phyloP scores from a whole-genome alignment of 2,113 vertebrate genomes.

The Prinia subflava region DNA sequence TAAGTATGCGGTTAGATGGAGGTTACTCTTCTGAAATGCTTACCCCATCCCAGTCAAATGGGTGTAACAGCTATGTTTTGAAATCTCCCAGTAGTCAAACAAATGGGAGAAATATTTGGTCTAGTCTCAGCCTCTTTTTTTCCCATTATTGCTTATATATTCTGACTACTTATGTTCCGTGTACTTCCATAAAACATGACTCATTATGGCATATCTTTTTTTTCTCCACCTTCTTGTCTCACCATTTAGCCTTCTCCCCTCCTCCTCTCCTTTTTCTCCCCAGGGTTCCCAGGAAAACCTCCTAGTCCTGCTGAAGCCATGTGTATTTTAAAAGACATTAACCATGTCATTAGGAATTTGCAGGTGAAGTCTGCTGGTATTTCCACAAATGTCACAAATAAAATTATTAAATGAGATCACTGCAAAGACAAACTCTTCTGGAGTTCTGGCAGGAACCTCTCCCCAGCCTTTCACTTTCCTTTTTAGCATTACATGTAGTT shows the following conservation, averaged over 20 bases:
- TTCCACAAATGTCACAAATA: constrained; percentile 11
- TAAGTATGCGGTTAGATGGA: background rate
- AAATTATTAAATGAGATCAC: background rate
- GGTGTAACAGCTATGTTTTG: background rate
- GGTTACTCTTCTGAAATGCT: background rate
- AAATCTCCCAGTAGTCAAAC: background rate
- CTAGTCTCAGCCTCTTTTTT: background rate
- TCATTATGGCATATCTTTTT: background rate
- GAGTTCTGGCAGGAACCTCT: background rate
- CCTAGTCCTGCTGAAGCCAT: background rate
- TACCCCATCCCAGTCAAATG: background rate
- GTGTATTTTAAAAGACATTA: background rate
- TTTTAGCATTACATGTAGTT: background rate
- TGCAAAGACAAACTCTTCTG: background rate
- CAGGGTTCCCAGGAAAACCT: background rate
- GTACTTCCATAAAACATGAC: background rate
- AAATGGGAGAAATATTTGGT: background rate
- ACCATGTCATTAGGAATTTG: background rate
- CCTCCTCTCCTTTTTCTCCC: background rate
- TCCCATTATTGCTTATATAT: background rate
- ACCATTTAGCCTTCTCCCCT: background rate
- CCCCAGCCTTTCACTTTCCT: background rate
- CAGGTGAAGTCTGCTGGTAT: constrained; percentile 2
- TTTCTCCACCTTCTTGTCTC: background rate
- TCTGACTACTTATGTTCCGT: background rate